These are phyloP conservation scores for Chromis chromis DNA, from an alignment of 2,797 vertebrate genomes.

Conservation along the genomic window DNA sequence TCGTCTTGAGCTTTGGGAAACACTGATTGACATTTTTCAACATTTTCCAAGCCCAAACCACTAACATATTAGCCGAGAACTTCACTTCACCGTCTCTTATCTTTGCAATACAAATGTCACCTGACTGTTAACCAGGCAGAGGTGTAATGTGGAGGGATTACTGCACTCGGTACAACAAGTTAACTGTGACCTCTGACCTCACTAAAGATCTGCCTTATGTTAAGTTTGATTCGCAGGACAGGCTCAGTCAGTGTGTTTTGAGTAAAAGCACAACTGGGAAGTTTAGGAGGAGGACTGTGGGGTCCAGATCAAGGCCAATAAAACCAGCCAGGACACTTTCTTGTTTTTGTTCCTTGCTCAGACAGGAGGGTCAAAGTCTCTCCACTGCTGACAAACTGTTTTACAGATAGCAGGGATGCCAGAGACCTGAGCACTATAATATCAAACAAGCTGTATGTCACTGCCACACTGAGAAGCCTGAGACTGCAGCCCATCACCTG, in stretches of 20 bases:
- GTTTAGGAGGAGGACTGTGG: neutral
- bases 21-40: too few species aligned
- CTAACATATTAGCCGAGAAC: too few species aligned
- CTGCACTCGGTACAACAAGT: too few species aligned
- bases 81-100: too few species aligned
- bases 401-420: slow-evolving; percentile 69
- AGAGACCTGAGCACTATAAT: slow-evolving; percentile 64
- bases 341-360: slow-evolving; percentile 72
- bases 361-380: slow-evolving; percentile 76
- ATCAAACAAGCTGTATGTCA: slow-evolving; percentile 15
- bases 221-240: too few species aligned
- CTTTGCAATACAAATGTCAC: too few species aligned
- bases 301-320: slow-evolving; percentile 72
- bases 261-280: neutral
- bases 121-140: too few species aligned
- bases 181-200: neutral
- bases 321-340: slow-evolving; percentile 31
- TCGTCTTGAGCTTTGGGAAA: too few species aligned
- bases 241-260: slow-evolving; percentile 3
- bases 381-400: slow-evolving; percentile 65
- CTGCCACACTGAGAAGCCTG: neutral
- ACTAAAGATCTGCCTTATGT: too few species aligned
- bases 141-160: too few species aligned
- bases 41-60: too few species aligned
- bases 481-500: too few species aligned